These are phyloP conservation scores for Aphaenogaster rudis DNA, from an alignment of 1,140 invertebrate species.

Conservation along the genomic window DNA sequence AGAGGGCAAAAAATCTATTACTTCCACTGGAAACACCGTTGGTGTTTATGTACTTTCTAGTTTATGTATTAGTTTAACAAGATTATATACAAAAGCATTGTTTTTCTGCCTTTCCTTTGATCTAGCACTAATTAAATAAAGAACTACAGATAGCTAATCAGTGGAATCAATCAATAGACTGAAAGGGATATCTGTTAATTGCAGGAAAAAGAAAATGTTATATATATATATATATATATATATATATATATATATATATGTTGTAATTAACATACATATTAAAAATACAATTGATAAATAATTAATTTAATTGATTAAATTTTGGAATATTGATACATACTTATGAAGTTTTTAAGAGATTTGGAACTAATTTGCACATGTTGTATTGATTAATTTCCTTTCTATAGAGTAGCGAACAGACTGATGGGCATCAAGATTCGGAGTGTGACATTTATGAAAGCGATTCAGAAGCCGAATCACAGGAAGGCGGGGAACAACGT, in stretches of 20 bases:
- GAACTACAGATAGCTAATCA: not conserved
- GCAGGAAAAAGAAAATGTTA: not conserved
- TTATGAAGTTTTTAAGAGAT: not conserved
- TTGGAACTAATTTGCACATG: not conserved
- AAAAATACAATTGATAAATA: not conserved
- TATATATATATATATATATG: not conserved
- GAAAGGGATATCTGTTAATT: not conserved
- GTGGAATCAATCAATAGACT: not conserved
- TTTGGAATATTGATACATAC: not conserved
- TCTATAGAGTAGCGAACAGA: constrained; percentile 85
- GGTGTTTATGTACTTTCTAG: not conserved
- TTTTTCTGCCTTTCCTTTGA: constrained; percentile 19
- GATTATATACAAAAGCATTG: not conserved
- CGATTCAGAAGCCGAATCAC: constrained; percentile 84
- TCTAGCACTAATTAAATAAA: not conserved
- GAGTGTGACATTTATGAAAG: constrained; percentile 86
- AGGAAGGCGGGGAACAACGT: constrained; percentile 82
- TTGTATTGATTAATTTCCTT: not conserved
- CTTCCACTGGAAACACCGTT: too few relatives aligned
- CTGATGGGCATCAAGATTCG: constrained; percentile 86
- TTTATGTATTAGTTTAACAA: not conserved
- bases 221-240: too few relatives aligned
- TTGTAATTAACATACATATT: not conserved
- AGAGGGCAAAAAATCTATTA: not conserved
- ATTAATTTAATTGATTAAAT: not conserved